Evolutionary conservation across 2,888 invertebrate genomes (phyloP).

Genomic region (Ochlodes sylvanus): DNA sequence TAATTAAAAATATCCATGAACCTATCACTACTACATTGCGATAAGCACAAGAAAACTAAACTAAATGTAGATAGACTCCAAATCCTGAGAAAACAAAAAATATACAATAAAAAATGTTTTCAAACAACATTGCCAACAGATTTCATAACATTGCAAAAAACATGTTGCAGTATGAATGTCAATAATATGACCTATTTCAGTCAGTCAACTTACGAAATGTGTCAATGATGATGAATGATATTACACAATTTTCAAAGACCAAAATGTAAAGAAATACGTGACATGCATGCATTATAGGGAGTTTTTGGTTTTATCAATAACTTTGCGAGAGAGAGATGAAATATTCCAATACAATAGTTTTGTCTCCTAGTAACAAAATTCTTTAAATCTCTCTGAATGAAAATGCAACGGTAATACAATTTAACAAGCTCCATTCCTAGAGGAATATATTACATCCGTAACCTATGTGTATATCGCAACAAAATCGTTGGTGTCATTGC

Average conservation of each 20-base stretch:
- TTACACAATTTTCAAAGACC: no score
- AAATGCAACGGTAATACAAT: conserved; percentile 14
- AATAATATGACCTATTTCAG: no score
- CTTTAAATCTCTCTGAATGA: background rate
- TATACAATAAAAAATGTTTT: background rate
- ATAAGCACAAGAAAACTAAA: background rate
- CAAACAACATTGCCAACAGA: background rate
- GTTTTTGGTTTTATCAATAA: no score
- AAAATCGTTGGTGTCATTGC: conserved; percentile 5
- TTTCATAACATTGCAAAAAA: no score
- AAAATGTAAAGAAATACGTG: no score
- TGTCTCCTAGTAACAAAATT: no score
- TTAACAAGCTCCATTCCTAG: conserved; percentile 17
- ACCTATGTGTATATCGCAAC: background rate
- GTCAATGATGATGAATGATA: no score
- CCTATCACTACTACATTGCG: background rate
- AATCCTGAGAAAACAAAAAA: background rate
- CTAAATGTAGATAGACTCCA: background rate
- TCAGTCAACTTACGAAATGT: no score
- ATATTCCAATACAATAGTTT: no score
- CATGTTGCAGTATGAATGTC: no score
- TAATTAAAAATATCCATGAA: conserved; percentile 6
- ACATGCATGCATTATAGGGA: no score
- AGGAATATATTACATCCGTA: conserved; percentile 14
- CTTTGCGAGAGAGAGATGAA: no score